Conservation (phyloP, 1,140 invertebrate genomes). For the Tetragonula clypearis region DNA sequence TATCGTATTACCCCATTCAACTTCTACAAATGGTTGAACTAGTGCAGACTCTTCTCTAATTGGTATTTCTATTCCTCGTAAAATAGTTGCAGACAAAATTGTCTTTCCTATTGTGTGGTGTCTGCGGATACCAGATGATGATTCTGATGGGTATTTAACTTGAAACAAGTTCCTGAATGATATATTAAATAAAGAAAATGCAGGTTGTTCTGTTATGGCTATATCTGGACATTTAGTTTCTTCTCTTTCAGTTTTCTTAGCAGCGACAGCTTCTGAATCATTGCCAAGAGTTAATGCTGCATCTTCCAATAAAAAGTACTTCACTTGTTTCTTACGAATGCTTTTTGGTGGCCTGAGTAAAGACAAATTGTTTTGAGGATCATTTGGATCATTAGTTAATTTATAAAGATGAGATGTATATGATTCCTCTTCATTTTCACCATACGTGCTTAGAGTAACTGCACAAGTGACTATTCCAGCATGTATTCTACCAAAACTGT, state of each 20-base stretch:
- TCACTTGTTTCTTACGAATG: slow-evolving; percentile 47
- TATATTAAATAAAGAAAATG: slow-evolving; percentile 73
- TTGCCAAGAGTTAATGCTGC: slow-evolving; percentile 60
- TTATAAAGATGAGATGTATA: slow-evolving; percentile 52
- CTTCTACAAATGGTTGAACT: slow-evolving; percentile 76
- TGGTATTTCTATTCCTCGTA: slow-evolving; percentile 78
- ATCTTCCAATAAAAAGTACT: slow-evolving; percentile 73
- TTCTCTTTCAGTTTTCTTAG: slow-evolving; percentile 20
- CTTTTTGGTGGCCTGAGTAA: slow-evolving; percentile 53
- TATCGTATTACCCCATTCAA: slow-evolving; percentile 75
- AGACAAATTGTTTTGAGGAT: slow-evolving; percentile 71
- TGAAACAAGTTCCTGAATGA: slow-evolving; percentile 72
- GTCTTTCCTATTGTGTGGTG: slow-evolving; percentile 68
- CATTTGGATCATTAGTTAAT: slow-evolving; percentile 76
- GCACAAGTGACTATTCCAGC: slow-evolving; percentile 74
- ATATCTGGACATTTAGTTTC: slow-evolving; percentile 66
- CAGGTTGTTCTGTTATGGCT: slow-evolving; percentile 72
- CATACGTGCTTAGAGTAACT: slow-evolving; percentile 66
- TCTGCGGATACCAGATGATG: slow-evolving; percentile 56
- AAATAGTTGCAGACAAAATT: slow-evolving; percentile 72
- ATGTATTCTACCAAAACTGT: slow-evolving; percentile 59
- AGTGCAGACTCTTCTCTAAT: slow-evolving; percentile 78
- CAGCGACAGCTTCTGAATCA: slow-evolving; percentile 7
- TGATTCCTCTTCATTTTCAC: slow-evolving; percentile 44
- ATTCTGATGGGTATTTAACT: slow-evolving; percentile 65